These are phyloP conservation scores for Scaptomyza caliginosa DNA, from an alignment of 2,888 invertebrate genomes.

Conservation along the genomic window DNA sequence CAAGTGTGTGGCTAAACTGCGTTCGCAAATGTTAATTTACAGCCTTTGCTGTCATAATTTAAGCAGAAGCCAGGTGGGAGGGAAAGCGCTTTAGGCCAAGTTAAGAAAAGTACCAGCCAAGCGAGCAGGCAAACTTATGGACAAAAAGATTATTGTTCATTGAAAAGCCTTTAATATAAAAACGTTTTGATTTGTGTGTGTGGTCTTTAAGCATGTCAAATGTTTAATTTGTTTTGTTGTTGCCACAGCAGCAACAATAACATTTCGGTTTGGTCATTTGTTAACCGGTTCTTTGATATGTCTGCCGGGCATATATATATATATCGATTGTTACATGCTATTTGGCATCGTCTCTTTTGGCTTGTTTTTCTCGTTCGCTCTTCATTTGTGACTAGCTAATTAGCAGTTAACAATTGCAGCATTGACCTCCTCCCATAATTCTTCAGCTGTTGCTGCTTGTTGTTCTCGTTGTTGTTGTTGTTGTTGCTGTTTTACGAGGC, in stretches of 20 bases:
- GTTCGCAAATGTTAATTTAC: slow-evolving; percentile 73
- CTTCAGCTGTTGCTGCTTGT: slow-evolving; percentile 41
- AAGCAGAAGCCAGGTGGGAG: slow-evolving; percentile 29
- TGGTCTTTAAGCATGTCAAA: slow-evolving; percentile 38
- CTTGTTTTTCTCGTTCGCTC: background rate
- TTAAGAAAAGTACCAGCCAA: too few relatives aligned
- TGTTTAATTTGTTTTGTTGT: slow-evolving; percentile 34
- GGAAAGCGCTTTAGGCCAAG: background rate
- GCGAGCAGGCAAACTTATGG: background rate
- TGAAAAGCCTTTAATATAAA: too few relatives aligned
- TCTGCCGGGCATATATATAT: slow-evolving; percentile 53
- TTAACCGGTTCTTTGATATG: slow-evolving; percentile 63
- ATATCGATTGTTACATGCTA: slow-evolving; percentile 65
- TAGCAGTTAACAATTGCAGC: slow-evolving; percentile 78
- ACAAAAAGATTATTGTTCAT: too few relatives aligned
- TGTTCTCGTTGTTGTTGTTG: slow-evolving; percentile 11
- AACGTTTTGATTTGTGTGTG: too few relatives aligned
- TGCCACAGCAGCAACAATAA: slow-evolving; percentile 12
- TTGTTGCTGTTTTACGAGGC: slow-evolving; percentile 38
- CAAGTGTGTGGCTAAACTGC: slow-evolving; percentile 54
- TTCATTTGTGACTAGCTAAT: slow-evolving; percentile 67
- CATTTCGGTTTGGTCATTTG: slow-evolving; percentile 19
- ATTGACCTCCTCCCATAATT: slow-evolving; percentile 77
- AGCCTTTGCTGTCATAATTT: slow-evolving; percentile 63
- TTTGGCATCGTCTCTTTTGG: slow-evolving; percentile 18